These are phyloP conservation scores for Stenodera caucasica DNA, from an alignment of 2,888 invertebrate genomes.

Conservation along the genomic window DNA sequence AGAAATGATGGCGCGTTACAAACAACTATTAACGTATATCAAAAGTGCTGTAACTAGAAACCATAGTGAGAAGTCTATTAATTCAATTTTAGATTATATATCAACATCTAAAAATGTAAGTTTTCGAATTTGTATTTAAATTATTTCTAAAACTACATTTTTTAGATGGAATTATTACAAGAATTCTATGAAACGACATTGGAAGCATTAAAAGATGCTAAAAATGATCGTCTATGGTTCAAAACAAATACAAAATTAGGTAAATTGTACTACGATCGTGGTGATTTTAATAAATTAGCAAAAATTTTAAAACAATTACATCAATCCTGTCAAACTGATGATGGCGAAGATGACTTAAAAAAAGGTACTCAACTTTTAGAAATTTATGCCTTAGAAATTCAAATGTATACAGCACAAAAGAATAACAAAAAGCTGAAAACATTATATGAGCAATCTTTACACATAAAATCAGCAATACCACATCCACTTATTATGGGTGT, in stretches of 20 bases:
- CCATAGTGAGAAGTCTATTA: constrained; percentile 99
- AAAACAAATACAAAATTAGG: constrained; percentile 99
- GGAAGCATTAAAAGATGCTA: constrained; percentile 94
- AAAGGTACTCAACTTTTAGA: constrained; percentile 97
- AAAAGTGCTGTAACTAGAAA: constrained; percentile 98
- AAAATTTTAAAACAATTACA: constrained; percentile 97
- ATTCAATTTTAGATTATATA: constrained; percentile 98
- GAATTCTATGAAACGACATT: constrained; percentile 95
- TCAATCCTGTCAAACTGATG: constrained; percentile 97
- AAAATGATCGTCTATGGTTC: constrained; percentile 99
- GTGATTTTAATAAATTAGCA: constrained; percentile 90
- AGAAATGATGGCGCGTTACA: constrained; percentile 71
- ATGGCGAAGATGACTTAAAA: constrained; percentile 97
- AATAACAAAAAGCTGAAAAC: constrained; percentile 97
- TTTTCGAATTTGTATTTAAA: no score
- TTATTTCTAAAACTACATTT: constrained; percentile 52
- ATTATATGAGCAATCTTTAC: constrained; percentile 94
- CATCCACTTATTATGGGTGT: constrained; percentile 99
- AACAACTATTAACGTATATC: constrained; percentile 93
- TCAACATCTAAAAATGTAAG: constrained; percentile 88
- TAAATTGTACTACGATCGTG: constrained; percentile 95
- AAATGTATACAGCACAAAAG: constrained; percentile 99
- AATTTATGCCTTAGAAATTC: constrained; percentile 98
- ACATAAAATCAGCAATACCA: constrained; percentile 98
- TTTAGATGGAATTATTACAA: constrained; percentile 86